Percentiles rank a stretch among this genome's conserved stretches.
These are phyloP conservation scores for Campylorhamphus procurvoides DNA, from an alignment of 2,113 vertebrate species.

Conservation along the genomic window DNA sequence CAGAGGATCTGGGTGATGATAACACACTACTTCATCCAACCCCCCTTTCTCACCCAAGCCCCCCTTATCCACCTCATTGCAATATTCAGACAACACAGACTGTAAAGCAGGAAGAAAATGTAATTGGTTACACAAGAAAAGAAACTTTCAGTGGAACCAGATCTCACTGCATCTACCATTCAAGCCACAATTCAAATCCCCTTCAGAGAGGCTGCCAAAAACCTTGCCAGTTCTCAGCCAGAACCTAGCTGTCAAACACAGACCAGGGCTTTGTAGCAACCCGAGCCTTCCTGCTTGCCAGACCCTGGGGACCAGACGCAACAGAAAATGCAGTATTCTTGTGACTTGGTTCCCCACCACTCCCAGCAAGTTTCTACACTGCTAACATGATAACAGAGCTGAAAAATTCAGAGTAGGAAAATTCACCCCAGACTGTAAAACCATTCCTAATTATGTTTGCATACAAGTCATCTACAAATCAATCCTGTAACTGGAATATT, in stretches of 20 bases:
- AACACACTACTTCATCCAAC: neutral
- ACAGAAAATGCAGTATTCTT: neutral
- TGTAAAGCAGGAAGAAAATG: neutral
- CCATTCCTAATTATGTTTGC: neutral
- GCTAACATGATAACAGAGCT: neutral
- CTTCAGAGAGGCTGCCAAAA: constrained; percentile 6
- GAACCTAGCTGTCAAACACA: neutral
- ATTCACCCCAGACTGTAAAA: neutral
- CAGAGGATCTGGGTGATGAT: neutral
- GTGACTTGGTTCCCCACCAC: neutral
- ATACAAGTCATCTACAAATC: neutral
- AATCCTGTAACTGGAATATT: neutral
- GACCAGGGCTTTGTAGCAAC: neutral
- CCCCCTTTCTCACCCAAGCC: neutral
- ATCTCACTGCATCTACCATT: neutral
- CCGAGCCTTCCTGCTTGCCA: neutral
- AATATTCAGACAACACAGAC: neutral
- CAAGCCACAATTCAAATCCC: neutral
- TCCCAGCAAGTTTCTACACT: neutral
- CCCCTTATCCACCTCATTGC: neutral
- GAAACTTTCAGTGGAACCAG: neutral
- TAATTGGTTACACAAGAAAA: neutral
- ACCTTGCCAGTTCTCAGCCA: neutral
- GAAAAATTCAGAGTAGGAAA: neutral
- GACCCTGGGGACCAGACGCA: neutral